Conservation (phyloP, 92 coral and sea anemone species). For the Heliopora coerulea region DNA sequence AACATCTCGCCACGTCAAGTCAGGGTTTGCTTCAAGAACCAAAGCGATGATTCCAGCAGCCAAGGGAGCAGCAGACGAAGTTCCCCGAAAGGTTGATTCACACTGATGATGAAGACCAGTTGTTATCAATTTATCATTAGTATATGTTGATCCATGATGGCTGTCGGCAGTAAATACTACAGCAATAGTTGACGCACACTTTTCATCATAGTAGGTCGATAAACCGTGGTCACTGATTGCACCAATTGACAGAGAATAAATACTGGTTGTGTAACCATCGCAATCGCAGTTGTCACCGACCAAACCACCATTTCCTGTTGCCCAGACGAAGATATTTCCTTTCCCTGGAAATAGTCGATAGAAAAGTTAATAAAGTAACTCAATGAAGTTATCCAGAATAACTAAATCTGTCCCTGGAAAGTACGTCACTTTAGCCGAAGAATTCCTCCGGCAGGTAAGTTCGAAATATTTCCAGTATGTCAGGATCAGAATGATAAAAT, state of each 20-base stretch:
- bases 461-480: too few species aligned
- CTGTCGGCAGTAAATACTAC: slow-evolving; percentile 91
- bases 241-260: slow-evolving; percentile 87
- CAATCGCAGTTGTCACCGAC: slow-evolving; percentile 88
- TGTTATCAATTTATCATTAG: slow-evolving; percentile 72
- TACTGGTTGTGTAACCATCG: slow-evolving; percentile 92
- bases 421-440: too few species aligned
- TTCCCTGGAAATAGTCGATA: slow-evolving; percentile 52
- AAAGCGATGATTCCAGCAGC: slow-evolving; percentile 93
- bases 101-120: slow-evolving; percentile 88
- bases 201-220: slow-evolving; percentile 90
- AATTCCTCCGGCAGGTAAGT: too few species aligned
- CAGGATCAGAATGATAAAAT: too few species aligned
- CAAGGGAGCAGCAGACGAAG: slow-evolving; percentile 93
- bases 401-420: too few species aligned
- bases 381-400: too few species aligned
- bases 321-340: slow-evolving; percentile 92
- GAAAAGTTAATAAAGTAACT: background rate
- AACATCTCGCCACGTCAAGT: slow-evolving; percentile 89
- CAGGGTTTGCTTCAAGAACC: slow-evolving; percentile 79
- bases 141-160: slow-evolving; percentile 63
- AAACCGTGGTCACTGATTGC: slow-evolving; percentile 93
- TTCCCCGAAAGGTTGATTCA: slow-evolving; percentile 81
- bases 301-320: slow-evolving; percentile 94
- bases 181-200: slow-evolving; percentile 91